phyloP scores from a whole-genome alignment of 2,888 invertebrate genomes.

The Halocaridina rubra region DNA sequence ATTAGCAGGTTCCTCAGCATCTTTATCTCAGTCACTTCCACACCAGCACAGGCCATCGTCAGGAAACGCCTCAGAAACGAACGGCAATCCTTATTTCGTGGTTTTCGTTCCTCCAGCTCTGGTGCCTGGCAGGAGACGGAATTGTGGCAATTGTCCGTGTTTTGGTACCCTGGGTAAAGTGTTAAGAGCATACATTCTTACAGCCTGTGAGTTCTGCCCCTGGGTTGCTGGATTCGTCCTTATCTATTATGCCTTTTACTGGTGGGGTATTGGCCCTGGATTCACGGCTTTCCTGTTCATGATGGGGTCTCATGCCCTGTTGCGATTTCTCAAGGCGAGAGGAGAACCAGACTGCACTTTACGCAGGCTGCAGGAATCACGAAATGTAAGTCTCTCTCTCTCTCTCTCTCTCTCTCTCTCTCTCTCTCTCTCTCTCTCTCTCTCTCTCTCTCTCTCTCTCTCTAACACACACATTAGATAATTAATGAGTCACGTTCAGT shows the following conservation, averaged over 20 bases:
- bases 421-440: background rate
- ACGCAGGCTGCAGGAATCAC: too few relatives aligned
- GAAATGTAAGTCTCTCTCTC: background rate
- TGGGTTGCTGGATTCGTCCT: constrained; percentile 31
- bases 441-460: background rate
- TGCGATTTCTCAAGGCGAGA: constrained; percentile 31
- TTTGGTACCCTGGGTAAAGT: background rate
- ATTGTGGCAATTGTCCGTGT: constrained; percentile 13
- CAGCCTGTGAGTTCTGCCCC: constrained; percentile 19
- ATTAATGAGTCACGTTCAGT: too few relatives aligned
- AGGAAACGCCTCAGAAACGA: background rate
- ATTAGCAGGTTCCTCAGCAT: background rate
- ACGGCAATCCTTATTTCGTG: background rate
- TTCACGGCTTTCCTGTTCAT: constrained; percentile 40
- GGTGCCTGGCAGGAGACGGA: background rate
- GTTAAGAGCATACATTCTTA: background rate
- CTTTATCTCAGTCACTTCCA: background rate
- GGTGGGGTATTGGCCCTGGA: constrained; percentile 48
- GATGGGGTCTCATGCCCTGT: constrained; percentile 33
- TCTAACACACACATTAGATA: background rate
- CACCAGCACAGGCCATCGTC: background rate
- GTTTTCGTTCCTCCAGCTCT: background rate
- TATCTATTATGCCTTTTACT: constrained; percentile 42
- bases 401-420: constrained; percentile 3
- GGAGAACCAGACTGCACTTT: too few relatives aligned